Evolutionary conservation across 2,113 vertebrate species (phyloP).

Genomic region (Numenius arquata): DNA sequence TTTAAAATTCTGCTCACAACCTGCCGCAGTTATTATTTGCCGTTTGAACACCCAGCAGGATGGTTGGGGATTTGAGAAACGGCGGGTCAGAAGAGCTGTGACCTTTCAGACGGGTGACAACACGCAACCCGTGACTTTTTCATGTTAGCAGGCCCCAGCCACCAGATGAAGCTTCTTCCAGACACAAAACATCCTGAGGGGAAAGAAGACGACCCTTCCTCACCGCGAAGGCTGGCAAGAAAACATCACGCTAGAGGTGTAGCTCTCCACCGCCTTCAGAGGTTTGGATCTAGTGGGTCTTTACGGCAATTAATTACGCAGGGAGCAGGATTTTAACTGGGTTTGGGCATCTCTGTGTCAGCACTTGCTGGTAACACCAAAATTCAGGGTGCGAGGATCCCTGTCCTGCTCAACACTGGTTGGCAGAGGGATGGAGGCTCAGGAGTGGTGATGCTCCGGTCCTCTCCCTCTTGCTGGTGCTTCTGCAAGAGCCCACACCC

Average conservation of each 20-base stretch:
- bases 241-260: fast-evolving
- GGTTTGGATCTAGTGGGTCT: background rate
- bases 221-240: fast-evolving
- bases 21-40: background rate
- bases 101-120: background rate
- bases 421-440: fast-evolving
- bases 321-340: background rate
- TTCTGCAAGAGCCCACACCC: background rate
- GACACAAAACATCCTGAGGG: background rate
- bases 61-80: background rate
- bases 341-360: background rate
- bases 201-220: background rate
- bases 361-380: background rate
- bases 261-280: background rate
- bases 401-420: fast-evolving
- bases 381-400: background rate
- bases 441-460: fast-evolving
- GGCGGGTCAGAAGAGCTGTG: background rate
- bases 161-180: background rate
- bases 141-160: background rate
- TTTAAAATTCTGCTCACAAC: background rate
- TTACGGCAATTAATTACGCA: background rate
- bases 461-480: background rate
- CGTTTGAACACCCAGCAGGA: background rate
- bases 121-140: background rate